Base-by-base conservation (phyloP, 2,888 invertebrate genomes). In the Drosophila merina region DNA sequence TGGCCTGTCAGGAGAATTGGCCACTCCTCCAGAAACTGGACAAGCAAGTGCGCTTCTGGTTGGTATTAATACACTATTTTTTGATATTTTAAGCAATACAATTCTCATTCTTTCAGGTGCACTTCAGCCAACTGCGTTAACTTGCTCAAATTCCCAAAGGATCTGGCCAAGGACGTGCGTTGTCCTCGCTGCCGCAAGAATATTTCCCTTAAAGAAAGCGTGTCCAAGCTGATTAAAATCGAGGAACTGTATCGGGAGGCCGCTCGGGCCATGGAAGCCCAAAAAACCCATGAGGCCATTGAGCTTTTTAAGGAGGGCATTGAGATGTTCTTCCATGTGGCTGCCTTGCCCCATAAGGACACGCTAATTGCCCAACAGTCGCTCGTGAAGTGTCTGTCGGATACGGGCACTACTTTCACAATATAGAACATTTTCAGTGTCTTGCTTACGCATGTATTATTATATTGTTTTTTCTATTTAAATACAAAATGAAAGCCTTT, bases 1-100 rank as follows among this genome's bases (percentile, higher is more conserved):
- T 90, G 51, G 94, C 96, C 2, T 97, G 97, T 86, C 92, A 89
- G 26, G 94, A 95, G 82, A 94, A 96, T 89, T 97, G 97, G 97
- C 95, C 96, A 0, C 91, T 92, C 0, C 91, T 95, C 49, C 94
- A 94, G 63, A 93, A 93, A 73, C 91, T 96, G 90, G 93, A 92
- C 64, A 92, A 89, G 77, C 90, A 89, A 74, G 91, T 90, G 7
- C 60, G 91, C 57, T 91, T 91, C 60, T 90, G 89, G 91, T 89
- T 48, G 57, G 84, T 75, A 7, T n/a, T 12, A 8, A 1, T 4
- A 20, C 20, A 8, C 2, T 2, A 2, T 36, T 14, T 42, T 14
- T 0, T 8, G 9, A 42, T 14, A 7, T 42, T 25, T 8, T 8
- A 8, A 0, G 20, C 1, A 42, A 14, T 10, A 14, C 12, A 7